Evolutionary conservation across 2,888 invertebrate species (phyloP).

Genomic region (Bombylius major): DNA sequence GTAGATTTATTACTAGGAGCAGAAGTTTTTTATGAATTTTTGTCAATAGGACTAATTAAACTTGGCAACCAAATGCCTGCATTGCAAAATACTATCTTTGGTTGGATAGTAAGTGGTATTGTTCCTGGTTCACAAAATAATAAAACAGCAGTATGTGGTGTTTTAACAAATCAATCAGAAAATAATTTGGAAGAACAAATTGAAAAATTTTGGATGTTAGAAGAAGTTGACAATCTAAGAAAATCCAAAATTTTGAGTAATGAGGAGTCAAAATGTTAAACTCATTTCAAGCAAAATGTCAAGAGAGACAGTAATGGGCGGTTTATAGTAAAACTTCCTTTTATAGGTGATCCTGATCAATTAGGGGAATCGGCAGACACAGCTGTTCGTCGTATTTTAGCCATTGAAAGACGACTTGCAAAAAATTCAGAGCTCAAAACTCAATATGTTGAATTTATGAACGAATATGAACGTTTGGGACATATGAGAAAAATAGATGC

Average conservation of each 20-base stretch:
- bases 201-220: background rate
- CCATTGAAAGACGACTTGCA: slow-evolving; percentile 13
- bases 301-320: slow-evolving; percentile 7
- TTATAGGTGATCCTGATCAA: slow-evolving; percentile 7
- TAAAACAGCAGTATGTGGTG: background rate
- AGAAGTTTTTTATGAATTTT: no score
- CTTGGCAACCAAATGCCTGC: background rate
- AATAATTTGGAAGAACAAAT: background rate
- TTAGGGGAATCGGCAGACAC: background rate
- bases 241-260: background rate
- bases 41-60: no score
- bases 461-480: slow-evolving; percentile 14
- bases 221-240: background rate
- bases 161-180: background rate
- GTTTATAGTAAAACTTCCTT: slow-evolving; percentile 15
- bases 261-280: slow-evolving; percentile 13
- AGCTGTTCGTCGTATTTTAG: slow-evolving; percentile 11
- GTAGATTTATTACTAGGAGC: no score
- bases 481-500: slow-evolving; percentile 13
- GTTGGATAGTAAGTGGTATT: background rate
- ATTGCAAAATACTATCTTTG: background rate
- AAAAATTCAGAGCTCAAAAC: slow-evolving; percentile 9
- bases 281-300: slow-evolving; percentile 11
- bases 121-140: background rate
- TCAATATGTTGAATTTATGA: slow-evolving; percentile 16